phyloP scores from a whole-genome alignment of 2,797 vertebrate species.

The Valencia hispanica region DNA sequence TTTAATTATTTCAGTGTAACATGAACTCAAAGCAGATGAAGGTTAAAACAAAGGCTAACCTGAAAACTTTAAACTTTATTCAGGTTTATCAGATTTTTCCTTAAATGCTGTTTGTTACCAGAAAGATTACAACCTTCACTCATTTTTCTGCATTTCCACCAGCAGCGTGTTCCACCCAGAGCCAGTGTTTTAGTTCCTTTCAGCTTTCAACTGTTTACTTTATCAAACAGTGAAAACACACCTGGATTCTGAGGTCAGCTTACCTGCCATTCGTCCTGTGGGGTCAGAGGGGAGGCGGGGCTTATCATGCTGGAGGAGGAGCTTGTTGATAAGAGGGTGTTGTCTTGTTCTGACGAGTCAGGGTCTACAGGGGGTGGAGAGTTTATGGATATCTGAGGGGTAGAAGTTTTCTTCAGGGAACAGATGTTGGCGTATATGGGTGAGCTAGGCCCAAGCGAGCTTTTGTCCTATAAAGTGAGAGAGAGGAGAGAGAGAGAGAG shows the following conservation, averaged over 20 bases:
- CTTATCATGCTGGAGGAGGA: conserved; percentile 30
- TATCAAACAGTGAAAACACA: not conserved
- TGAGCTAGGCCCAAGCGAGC: conserved; percentile 10
- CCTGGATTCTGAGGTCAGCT: not conserved
- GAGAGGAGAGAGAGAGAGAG: conserved; percentile 27
- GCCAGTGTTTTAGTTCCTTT: too few relatives aligned
- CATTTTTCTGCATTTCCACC: not conserved
- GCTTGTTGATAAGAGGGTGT: conserved; percentile 3
- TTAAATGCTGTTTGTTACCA: not conserved
- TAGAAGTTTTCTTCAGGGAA: conserved; percentile 67
- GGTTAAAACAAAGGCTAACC: not conserved
- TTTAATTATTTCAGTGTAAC: conserved; percentile 18
- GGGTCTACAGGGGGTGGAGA: not conserved
- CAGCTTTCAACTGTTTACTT: not conserved
- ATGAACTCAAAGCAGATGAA: not conserved
- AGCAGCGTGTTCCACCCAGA: not conserved
- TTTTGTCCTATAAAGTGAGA: conserved; percentile 57
- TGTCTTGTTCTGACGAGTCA: not conserved
- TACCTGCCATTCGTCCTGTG: conserved; percentile 82
- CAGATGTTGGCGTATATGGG: conserved; percentile 86
- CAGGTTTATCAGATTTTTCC: not conserved
- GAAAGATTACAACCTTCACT: not conserved
- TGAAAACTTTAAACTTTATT: not conserved
- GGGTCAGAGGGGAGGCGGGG: conserved; percentile 43
- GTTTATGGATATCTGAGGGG: not conserved